Base-by-base conservation (phyloP, 2,888 invertebrate genomes). In the Tenodera sinensis region DNA sequence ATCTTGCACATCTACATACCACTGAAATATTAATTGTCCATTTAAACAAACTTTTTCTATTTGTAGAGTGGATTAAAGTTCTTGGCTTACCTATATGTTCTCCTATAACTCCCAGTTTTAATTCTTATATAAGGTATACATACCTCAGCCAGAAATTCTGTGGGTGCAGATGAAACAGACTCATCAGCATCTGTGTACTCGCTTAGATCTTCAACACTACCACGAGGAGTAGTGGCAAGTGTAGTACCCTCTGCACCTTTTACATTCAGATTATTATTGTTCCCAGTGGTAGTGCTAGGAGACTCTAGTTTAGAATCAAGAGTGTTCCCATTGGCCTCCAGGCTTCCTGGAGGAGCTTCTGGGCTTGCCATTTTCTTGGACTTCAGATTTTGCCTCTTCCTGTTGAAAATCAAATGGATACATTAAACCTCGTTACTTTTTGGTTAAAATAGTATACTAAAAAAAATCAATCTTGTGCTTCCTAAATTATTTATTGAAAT, bases 71-170 rank as follows among this genome's bases (percentile, higher is more conserved):
- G 12, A 42, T 42, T 42, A 42, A 42, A 42, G 9, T 9, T 1
- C 12, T 12, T 42, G 9, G 42, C 2, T 42, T 30, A 30, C 12
- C 8, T 34, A 34, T 34, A 6, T 42, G 12, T 42, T 30, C 30
- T 30, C 4, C 2, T 4, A 30, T 30, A 30, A 34, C 7, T 34
- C 4, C 4, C 7, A 6, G 34, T 42, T 42, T 42, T 42, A 12
- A 12, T 42, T 12, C 2, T 42, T 12, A 42, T 6, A 42, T 42
- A 20, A 71, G 0, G 3, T 71, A 28, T 34, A 83, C 89, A 93
- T 92, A 96, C 96, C 95, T 97, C 97, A 86, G 96, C 96, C 83
- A 97, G 94, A 93, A 96, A 96, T 93, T 97, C 97, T 90, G 96
- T 96, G 86, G 97, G 97, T 82, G 97, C 97, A 90, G 96, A 96